These are phyloP conservation scores for Periophthalmus magnuspinnatus DNA, from an alignment of 2,797 vertebrate species.

Conservation along the genomic window DNA sequence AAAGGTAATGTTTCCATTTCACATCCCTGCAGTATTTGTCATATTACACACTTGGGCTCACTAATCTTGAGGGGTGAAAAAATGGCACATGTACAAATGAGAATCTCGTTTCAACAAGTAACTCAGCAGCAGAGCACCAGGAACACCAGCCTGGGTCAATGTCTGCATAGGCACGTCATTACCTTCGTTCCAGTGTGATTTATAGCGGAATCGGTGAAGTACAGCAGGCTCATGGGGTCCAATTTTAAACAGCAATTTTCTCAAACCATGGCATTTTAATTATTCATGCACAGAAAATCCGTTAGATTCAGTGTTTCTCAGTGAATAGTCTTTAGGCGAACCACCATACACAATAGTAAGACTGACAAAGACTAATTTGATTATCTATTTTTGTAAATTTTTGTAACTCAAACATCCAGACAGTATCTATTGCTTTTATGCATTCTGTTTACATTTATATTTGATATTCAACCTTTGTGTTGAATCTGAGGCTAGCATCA, in stretches of 20 bases:
- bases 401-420: background rate
- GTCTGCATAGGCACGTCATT: background rate
- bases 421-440: background rate
- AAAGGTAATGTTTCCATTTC: background rate
- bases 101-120: too few relatives aligned
- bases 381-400: background rate
- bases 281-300: background rate
- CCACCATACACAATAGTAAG: background rate
- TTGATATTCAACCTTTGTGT: background rate
- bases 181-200: background rate
- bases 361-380: background rate
- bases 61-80: background rate
- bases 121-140: background rate
- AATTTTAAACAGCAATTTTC: conserved; percentile 1
- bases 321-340: background rate
- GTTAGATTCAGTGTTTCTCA: background rate
- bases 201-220: background rate
- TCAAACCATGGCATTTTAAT: background rate
- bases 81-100: too few relatives aligned
- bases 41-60: background rate
- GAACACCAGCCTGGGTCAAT: background rate
- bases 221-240: background rate
- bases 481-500: background rate
- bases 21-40: background rate
- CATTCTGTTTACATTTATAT: background rate